Evolutionary conservation across 2,113 vertebrate genomes (phyloP).

Genomic region (Tangachromis dhanisi): DNA sequence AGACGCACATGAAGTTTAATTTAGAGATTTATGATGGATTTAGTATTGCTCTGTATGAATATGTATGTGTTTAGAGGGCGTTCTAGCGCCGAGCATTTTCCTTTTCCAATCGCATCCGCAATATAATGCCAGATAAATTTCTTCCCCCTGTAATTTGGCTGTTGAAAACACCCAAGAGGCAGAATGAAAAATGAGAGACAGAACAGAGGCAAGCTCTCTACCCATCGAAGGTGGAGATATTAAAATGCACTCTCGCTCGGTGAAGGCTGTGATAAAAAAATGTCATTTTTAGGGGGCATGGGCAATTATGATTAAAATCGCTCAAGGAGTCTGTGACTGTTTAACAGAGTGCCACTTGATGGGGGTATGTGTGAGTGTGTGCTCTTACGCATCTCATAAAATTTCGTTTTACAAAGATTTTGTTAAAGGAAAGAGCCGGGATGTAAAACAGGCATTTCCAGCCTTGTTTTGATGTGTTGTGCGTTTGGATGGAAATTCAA

Average conservation of each 20-base stretch:
- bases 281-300: slow-evolving; percentile 1
- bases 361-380: not conserved
- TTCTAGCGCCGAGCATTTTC: slow-evolving; percentile 16
- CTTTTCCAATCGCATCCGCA: slow-evolving; percentile 35
- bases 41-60: slow-evolving; percentile 15
- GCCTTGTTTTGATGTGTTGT: not conserved
- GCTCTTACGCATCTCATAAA: not conserved
- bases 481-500: not conserved
- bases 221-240: not conserved
- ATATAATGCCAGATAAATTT: slow-evolving; percentile 37
- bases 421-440: not conserved
- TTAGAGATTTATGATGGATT: slow-evolving; percentile 28
- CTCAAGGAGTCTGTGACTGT: not conserved
- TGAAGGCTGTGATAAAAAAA: slow-evolving; percentile 30
- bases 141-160: slow-evolving; percentile 43
- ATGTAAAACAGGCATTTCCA: not conserved
- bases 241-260: slow-evolving; percentile 27
- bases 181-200: slow-evolving; percentile 41
- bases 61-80: slow-evolving; percentile 30
- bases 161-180: slow-evolving; percentile 44
- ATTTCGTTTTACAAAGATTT: not conserved
- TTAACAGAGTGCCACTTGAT: not conserved
- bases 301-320: slow-evolving; percentile 27
- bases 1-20: not conserved
- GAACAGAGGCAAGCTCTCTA: not conserved